Conservation (phyloP, 1,140 invertebrate genomes). For the Panagrolaimus sp. region DNA sequence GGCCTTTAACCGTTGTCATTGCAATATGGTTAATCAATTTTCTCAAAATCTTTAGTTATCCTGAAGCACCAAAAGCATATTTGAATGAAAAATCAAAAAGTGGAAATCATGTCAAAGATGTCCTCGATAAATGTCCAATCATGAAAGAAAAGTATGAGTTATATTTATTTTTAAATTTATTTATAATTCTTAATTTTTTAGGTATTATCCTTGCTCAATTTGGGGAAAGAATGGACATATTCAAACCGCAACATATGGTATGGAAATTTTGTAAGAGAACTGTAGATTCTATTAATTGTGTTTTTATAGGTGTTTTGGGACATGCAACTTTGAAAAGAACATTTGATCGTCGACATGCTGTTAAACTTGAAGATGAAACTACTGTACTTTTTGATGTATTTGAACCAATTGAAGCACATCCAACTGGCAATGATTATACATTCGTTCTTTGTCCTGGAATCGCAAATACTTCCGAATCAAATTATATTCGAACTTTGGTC, state of each 20-base stretch:
- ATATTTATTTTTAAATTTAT: constrained; percentile 2
- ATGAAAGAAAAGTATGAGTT: constrained; percentile 41
- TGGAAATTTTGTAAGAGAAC: background rate
- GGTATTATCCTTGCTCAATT: constrained; percentile 78
- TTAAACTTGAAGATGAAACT: constrained; percentile 73
- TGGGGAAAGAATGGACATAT: constrained; percentile 90
- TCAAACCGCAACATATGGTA: constrained; percentile 66
- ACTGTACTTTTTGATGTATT: constrained; percentile 86
- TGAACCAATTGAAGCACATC: constrained; percentile 68
- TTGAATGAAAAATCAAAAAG: constrained; percentile 28
- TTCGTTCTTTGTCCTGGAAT: constrained; percentile 84
- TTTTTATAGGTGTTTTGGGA: constrained; percentile 80
- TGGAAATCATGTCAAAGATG: constrained; percentile 30
- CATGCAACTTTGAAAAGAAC: constrained; percentile 78
- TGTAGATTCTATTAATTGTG: constrained; percentile 50
- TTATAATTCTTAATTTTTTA: constrained; percentile 63
- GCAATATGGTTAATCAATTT: constrained; percentile 29
- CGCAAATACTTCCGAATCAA: constrained; percentile 83
- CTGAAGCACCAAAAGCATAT: constrained; percentile 41
- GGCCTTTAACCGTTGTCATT: constrained; percentile 17
- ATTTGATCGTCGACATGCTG: constrained; percentile 70
- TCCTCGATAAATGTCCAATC: constrained; percentile 40
- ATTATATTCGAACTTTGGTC: constrained; percentile 84
- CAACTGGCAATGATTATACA: constrained; percentile 68
- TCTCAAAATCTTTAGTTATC: constrained; percentile 36